Conservation (phyloP, 2,113 vertebrate genomes). For the Sminthopsis crassicaudata region DNA sequence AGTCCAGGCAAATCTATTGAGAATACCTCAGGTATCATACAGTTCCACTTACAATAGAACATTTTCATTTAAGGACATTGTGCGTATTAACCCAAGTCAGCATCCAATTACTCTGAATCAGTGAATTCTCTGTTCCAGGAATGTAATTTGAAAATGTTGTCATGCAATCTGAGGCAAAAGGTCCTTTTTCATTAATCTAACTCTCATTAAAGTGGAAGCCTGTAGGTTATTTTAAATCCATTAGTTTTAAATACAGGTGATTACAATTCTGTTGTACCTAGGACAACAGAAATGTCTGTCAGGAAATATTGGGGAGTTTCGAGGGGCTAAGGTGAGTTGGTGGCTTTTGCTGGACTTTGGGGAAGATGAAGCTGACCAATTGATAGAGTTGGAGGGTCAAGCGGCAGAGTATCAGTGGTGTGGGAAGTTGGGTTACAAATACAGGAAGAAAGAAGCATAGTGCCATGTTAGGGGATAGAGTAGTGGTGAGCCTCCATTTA, state of each 20-base stretch:
- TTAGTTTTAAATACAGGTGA: constrained; percentile 97
- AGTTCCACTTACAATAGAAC: constrained; percentile 98
- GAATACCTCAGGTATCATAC: constrained; percentile 98
- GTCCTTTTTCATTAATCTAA: constrained; percentile 94
- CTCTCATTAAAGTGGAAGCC: constrained; percentile 94
- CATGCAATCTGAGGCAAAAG: constrained; percentile 93
- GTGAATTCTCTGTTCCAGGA: constrained; percentile 98
- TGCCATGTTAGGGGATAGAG: not conserved
- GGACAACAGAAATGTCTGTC: constrained; percentile 90
- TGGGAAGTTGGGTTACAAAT: no score
- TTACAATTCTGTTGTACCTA: constrained; percentile 87
- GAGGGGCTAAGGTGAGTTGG: constrained; percentile 85
- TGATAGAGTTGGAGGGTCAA: constrained; percentile 34
- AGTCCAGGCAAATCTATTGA: constrained; percentile 94
- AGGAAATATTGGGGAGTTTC: constrained; percentile 84
- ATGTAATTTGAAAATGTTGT: constrained; percentile 98
- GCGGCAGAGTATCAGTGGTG: not conserved
- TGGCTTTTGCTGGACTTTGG: constrained; percentile 79
- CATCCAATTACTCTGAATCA: constrained; percentile 99
- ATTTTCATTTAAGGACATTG: constrained; percentile 99
- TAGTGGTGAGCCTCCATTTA: not conserved
- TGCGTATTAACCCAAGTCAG: constrained; percentile 99
- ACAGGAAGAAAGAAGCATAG: not conserved
- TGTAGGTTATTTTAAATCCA: constrained; percentile 94
- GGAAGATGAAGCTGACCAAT: constrained; percentile 79